Percentiles rank a stretch among this genome's conserved stretches.
phyloP scores from a whole-genome alignment of 2,888 invertebrate species.

The Netelia melanura region DNA sequence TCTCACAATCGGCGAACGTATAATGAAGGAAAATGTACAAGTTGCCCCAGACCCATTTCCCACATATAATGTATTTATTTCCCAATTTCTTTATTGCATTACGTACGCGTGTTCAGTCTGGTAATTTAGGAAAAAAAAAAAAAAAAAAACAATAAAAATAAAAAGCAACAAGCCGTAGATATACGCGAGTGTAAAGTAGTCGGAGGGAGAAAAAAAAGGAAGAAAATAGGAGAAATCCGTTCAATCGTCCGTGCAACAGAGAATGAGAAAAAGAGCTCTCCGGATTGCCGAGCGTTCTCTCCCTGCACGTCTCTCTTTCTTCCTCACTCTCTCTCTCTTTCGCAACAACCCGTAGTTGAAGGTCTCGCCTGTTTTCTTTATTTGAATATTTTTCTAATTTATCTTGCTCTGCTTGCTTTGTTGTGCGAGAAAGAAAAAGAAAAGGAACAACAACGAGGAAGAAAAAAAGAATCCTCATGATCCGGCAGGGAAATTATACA shows the following conservation, averaged over 20 bases:
- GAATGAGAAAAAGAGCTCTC: conserved; percentile 14
- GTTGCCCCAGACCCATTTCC: not conserved
- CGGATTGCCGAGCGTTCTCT: conserved; percentile 11
- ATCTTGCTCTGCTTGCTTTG: conserved; percentile 45
- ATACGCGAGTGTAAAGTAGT: not conserved
- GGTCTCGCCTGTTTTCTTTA: conserved; percentile 27
- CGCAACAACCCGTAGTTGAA: not conserved
- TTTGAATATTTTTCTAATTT: conserved; percentile 71
- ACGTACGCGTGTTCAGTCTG: conserved; percentile 1
- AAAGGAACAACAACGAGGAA: not conserved
- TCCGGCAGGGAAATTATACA: conserved; percentile 23
- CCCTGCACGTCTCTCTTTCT: not conserved
- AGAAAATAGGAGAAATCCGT: conserved; percentile 10
- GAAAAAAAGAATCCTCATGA: conserved; percentile 29
- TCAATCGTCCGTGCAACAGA: conserved; percentile 35
- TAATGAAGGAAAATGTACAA: conserved; percentile 12
- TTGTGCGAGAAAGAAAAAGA: conserved; percentile 6
- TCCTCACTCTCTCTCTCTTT: not conserved
- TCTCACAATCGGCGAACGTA: conserved; percentile 16
- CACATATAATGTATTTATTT: not conserved
- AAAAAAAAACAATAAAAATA: conserved; percentile 11
- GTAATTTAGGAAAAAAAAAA: conserved; percentile 19
- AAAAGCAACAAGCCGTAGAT: not conserved
- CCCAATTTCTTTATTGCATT: conserved; percentile 5
- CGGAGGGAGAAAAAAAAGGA: not conserved